Conservation (phyloP, 35 echinoderm and acorn worm genomes). For the Holothuria glaberrima region DNA sequence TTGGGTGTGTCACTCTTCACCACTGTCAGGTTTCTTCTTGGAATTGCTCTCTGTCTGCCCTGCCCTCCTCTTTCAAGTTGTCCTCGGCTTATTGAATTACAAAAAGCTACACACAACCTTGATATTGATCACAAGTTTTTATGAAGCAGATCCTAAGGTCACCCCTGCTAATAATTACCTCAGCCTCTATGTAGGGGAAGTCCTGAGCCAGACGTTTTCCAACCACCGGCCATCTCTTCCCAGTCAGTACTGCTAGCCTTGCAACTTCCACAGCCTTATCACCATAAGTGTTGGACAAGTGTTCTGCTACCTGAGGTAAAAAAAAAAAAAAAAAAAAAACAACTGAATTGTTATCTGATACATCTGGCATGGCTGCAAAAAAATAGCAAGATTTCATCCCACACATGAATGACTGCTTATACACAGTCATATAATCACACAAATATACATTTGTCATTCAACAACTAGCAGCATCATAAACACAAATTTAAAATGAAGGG, state of each 20-base stretch:
- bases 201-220: conserved; percentile 82
- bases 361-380: not conserved
- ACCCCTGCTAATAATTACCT: conserved; percentile 53
- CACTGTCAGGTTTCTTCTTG: too few species aligned
- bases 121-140: not conserved
- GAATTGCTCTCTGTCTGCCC: too few species aligned
- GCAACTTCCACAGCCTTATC: conserved; percentile 94
- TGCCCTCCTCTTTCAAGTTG: too few species aligned
- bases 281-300: conserved; percentile 91
- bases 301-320: conserved; percentile 78
- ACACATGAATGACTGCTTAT: too few species aligned
- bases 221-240: conserved; percentile 92
- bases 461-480: too few species aligned
- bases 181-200: conserved; percentile 97
- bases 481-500: too few species aligned
- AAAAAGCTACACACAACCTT: too few species aligned
- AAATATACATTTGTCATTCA: too few species aligned
- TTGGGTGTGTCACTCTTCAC: too few species aligned
- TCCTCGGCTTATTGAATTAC: too few species aligned
- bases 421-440: too few species aligned
- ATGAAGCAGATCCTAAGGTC: not conserved
- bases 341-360: not conserved
- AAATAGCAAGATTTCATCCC: too few species aligned
- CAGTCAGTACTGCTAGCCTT: conserved; percentile 84
- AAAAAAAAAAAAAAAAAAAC: conserved; percentile 3